phyloP scores from a whole-genome alignment of 2,888 invertebrate species.

The Drosophila cracens region DNA sequence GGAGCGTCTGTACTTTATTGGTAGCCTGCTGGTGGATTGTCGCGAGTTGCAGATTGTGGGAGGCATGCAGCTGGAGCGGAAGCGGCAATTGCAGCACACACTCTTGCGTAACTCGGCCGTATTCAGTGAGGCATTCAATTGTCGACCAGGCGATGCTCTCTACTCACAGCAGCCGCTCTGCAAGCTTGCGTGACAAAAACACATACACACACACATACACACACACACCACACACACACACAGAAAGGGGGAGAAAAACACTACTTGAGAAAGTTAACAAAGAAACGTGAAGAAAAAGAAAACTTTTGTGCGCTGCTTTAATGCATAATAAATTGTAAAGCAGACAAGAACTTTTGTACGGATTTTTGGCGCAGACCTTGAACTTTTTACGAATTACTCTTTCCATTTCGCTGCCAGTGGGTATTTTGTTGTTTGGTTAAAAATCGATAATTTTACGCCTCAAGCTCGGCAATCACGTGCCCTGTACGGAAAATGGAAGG shows the following conservation, averaged over 20 bases:
- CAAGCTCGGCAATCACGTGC: conserved; percentile 30
- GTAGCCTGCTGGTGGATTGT: conserved; percentile 75
- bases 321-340: conserved; percentile 46
- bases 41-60: conserved; percentile 33
- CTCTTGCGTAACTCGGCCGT: conserved; percentile 76
- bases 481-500: not conserved
- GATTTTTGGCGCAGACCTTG: conserved; percentile 69
- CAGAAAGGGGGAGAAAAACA: conserved; percentile 1
- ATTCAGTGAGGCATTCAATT: conserved; percentile 79
- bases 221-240: not conserved
- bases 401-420: conserved; percentile 6
- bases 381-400: conserved; percentile 60
- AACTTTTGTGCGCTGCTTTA: conserved; percentile 25
- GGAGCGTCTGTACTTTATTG: conserved; percentile 77
- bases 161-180: conserved; percentile 60
- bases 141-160: conserved; percentile 67
- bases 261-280: conserved; percentile 10
- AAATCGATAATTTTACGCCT: conserved; percentile 61
- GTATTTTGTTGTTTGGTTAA: conserved; percentile 30
- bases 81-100: conserved; percentile 70
- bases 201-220: not conserved
- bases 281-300: conserved; percentile 3
- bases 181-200: conserved; percentile 25
- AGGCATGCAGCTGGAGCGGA: conserved; percentile 47
- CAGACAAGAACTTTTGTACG: conserved; percentile 23